These are phyloP conservation scores for Mellilla xanthometata DNA, from an alignment of 2,888 invertebrate species.

Conservation along the genomic window DNA sequence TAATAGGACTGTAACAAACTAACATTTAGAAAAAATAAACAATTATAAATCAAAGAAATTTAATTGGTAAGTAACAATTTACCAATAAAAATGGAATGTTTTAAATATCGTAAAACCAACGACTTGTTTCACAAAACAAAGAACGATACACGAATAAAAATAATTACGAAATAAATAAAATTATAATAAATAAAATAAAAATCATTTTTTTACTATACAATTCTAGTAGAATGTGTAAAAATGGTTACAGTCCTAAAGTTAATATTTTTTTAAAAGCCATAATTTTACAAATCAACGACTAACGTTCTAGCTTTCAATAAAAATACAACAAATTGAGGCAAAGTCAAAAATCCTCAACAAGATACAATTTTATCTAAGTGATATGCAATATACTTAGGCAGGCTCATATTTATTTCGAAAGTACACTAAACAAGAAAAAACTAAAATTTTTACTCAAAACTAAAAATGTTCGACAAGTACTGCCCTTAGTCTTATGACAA, in stretches of 20 bases:
- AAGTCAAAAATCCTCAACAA: conserved; percentile 44
- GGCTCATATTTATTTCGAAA: conserved; percentile 48
- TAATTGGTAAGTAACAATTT: too few relatives aligned
- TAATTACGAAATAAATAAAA: neutral
- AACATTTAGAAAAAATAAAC: too few relatives aligned
- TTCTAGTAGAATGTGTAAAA: neutral
- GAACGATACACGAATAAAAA: too few relatives aligned
- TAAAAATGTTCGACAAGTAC: neutral
- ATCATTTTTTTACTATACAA: neutral
- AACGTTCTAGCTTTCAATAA: conserved; percentile 46
- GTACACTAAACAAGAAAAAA: conserved; percentile 14
- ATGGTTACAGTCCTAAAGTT: conserved; percentile 30
- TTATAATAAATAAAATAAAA: neutral
- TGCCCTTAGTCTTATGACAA: neutral
- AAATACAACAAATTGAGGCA: conserved; percentile 43
- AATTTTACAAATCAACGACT: conserved; percentile 31
- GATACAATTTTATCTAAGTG: conserved; percentile 66
- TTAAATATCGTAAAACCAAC: too few relatives aligned
- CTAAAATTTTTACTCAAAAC: neutral
- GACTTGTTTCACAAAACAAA: too few relatives aligned
- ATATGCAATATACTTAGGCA: conserved; percentile 80
- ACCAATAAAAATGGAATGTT: too few relatives aligned
- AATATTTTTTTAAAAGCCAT: conserved; percentile 36
- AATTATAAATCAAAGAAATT: too few relatives aligned
- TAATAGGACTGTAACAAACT: too few relatives aligned